Evolutionary conservation across 2,888 invertebrate genomes (phyloP).

Genomic region (Diarsia mendica): DNA sequence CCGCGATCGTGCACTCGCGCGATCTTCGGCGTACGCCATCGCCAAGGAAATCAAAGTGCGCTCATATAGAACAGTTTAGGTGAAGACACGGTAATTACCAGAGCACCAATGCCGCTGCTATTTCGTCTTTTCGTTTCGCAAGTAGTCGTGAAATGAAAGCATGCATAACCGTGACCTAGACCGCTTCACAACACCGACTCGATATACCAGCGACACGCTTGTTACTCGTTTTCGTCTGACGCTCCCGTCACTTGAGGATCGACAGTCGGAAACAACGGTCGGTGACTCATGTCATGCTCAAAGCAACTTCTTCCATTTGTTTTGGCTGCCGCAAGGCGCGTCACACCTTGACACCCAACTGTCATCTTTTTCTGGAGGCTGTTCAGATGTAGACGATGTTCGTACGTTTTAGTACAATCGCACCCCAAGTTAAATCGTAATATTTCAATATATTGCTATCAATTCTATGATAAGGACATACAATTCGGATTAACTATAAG

Average conservation of each 20-base stretch:
- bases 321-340: background rate
- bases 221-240: background rate
- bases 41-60: background rate
- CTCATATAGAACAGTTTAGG: background rate
- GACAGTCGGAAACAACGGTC: background rate
- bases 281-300: background rate
- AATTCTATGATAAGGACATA: conserved; percentile 19
- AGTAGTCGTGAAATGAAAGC: background rate
- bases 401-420: background rate
- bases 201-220: background rate
- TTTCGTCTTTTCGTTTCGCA: background rate
- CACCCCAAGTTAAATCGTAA: background rate
- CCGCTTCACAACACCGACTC: background rate
- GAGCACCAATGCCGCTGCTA: background rate
- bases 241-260: background rate
- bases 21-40: background rate
- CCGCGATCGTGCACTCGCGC: background rate
- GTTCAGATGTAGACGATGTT: background rate
- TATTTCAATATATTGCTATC: conserved; percentile 13
- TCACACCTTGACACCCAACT: background rate
- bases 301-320: background rate
- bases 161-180: background rate
- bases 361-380: background rate
- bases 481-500: conserved; percentile 36
- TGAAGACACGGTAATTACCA: background rate